A percentile compares a stretch with the other conserved stretches of the same genome.
Evolutionary conservation across 2,797 vertebrate species (phyloP).

Genomic region (Bothrops alternatus): DNA sequence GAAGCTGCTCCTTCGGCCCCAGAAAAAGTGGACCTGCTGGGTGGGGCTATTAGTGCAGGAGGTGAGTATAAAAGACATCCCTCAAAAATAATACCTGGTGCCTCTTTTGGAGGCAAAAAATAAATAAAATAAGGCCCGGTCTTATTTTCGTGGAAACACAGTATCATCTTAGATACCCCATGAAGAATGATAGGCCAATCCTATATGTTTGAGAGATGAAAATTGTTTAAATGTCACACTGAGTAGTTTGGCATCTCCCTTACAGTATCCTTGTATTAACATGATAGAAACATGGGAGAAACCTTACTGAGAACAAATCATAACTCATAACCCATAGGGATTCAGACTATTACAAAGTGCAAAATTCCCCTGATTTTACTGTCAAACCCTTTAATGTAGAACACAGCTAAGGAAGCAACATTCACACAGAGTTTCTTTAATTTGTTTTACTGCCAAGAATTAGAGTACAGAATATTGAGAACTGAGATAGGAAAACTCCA

Average conservation of each 20-base stretch:
- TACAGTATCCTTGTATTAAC: not conserved
- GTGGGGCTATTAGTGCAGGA: too few species aligned
- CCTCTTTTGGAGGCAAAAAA: too few species aligned
- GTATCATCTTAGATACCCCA: too few species aligned
- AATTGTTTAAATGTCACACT: constrained; percentile 6
- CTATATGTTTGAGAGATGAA: constrained; percentile 10
- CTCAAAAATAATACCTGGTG: too few species aligned
- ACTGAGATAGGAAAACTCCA: not conserved
- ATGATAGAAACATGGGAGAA: constrained; percentile 4
- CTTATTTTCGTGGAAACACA: too few species aligned
- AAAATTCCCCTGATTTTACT: not conserved
- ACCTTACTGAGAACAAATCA: not conserved
- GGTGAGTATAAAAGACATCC: too few species aligned
- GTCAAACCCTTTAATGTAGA: too few species aligned
- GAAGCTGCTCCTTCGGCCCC: too few species aligned
- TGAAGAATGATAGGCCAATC: not conserved
- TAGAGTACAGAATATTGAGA: not conserved
- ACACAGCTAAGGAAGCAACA: not conserved
- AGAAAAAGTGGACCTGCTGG: too few species aligned
- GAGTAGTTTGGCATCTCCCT: not conserved
- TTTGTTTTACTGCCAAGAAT: not conserved
- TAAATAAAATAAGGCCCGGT: too few species aligned
- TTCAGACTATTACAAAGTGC: constrained; percentile 10
- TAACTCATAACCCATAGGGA: not conserved
- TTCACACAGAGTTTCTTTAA: not conserved